Base-by-base conservation (phyloP, 2,113 vertebrate species). In the Macquaria australasica region DNA sequence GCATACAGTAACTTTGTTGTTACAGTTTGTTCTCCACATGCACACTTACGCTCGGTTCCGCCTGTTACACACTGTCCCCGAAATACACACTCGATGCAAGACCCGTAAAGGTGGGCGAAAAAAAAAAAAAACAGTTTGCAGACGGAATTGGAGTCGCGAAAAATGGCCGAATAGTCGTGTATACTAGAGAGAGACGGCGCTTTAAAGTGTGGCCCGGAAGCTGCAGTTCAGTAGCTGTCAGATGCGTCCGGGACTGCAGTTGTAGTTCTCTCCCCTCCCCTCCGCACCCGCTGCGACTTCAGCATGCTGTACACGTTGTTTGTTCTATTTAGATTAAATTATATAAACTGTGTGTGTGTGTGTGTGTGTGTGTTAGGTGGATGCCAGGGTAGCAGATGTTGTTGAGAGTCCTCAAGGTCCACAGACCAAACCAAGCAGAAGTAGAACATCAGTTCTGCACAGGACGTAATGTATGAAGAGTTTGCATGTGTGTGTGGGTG, bases 371-470 rank as follows among this genome's bases (percentile, higher is more conserved):
- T 73, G 69, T 6, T 14, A 41, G 34, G 31, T 6, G 62, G 21
- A 31, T 43, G 59, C 48, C 21, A 23, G 25, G 41, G 75, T 28
- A 81, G 74, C 91, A 92, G 88, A 83, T 89, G 92, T 51, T 66
- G 25, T 18, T 55, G 6, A 58, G 60, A 84, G 50, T 70, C 81
- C 78, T 84, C 2, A 3, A 76, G 71, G 63, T 51, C 64, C 31
- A 43, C 8, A 69, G 16, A 76, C 0, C 39, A 80, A 88, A 70
- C 18, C 76, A 72, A 75, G 91, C 81, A 89, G 64, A 91, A 92
- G 77, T 88, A 69, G 58, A 72, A 45, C 68, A 82, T 41, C 14
- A 25, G 11, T 37, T 67, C 3, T 25, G 16, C 16, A 50, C 14
- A 16, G 11, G 8, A 31, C 20, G 37, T 69, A 11, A 70, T 56